Evolutionary conservation across 2,888 invertebrate genomes (phyloP), one percentile per base, ranked within the genome.

Genomic region (Drosophila prostipennis): DNA sequence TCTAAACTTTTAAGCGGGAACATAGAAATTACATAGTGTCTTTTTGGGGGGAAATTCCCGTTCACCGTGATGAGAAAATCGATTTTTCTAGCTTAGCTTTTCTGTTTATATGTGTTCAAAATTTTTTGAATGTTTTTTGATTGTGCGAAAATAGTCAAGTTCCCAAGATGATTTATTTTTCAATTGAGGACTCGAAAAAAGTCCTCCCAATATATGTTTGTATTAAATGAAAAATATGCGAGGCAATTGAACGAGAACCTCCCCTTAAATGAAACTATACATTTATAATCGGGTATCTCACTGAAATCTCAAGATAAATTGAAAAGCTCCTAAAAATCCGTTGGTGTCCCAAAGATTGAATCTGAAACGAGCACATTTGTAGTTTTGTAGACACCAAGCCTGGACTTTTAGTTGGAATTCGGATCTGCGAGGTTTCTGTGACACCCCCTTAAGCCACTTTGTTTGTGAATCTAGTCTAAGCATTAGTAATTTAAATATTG

Each of bases 381-480:
- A 29, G 10, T 16, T 46, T 6, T 14, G 29, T 46, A 11, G 14
- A 26, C 46, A 46, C 14, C 29, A 14, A 14, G 14, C 6, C 14
- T 2, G 29, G 46, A 29, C 14, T 46, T 29, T 29, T 46, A 26
- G 26, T 14, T 14, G 29, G 14, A 29, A 14, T 14, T 29, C 16
- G 6, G 6, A 48, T 32, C 13, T 34, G 1, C 3, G 32, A 48
- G 48, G 16, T 48, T 48, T 48, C 48, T 16, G 48, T 34, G 48
- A 48, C 11, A 48, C 48, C 34, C 48, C 34, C 48, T 32, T 48
- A 10, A 34, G 32, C 32, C 48, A 48, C 48, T 39, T n/a, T 40
- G 29, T 32, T 32, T 19, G 53, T 58, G 39, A 14, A 53, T 34
- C 48, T 48, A 53, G 14, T 53, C 57, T 58, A 58, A 53, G 53